Conservation (phyloP, 2,797 vertebrate genomes). For the Euphonia xanthogaster region DNA sequence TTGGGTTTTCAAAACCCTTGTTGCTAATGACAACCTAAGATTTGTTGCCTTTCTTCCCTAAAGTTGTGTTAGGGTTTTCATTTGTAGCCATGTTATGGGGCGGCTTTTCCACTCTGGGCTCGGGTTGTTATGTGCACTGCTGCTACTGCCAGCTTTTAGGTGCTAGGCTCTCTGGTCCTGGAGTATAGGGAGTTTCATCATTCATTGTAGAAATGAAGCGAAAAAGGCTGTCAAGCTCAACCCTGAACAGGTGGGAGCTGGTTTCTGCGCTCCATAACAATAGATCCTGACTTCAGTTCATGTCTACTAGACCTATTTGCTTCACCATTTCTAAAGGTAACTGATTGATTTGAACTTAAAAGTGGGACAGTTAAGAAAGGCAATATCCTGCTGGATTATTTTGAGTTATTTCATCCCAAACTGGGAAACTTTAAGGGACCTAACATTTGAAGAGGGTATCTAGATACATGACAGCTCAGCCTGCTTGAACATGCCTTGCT, state of each 20-base stretch:
- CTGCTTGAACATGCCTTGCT: neutral
- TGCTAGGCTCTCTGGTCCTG: neutral
- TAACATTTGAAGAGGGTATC: neutral
- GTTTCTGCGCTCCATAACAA: neutral
- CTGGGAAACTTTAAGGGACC: neutral
- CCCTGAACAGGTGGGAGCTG: neutral
- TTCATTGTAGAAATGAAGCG: neutral
- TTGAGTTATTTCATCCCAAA: neutral
- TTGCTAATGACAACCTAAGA: neutral
- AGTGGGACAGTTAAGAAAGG: neutral
- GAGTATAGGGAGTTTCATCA: neutral
- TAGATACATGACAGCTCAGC: no score
- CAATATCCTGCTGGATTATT: neutral
- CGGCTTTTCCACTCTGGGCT: accelerated
- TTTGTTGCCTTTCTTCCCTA: neutral
- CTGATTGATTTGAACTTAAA: neutral
- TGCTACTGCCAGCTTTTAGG: accelerated
- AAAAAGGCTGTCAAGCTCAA: neutral
- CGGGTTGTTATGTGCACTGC: accelerated
- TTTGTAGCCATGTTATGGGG: accelerated
- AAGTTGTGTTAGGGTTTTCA: neutral
- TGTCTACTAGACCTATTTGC: neutral
- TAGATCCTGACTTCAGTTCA: neutral
- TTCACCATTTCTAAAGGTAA: neutral
- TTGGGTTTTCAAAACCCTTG: neutral